phyloP scores from a whole-genome alignment of 2,888 invertebrate genomes.

The Eugnorisma glareosa region DNA sequence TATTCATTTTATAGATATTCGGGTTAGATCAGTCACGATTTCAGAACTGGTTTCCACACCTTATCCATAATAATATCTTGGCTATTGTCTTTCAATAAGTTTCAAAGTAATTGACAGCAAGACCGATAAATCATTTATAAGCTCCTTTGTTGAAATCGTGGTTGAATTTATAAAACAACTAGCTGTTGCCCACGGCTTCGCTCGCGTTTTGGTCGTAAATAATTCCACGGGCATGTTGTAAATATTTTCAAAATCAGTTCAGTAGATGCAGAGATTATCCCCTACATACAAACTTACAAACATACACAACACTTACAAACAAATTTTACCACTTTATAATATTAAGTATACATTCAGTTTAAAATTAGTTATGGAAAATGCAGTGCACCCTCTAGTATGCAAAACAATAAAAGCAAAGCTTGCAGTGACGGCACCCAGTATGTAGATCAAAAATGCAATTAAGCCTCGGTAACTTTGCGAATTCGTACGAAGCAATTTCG shows the following conservation, averaged over 20 bases:
- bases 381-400: conserved; percentile 4
- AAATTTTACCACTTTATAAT: no score
- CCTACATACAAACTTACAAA: no score
- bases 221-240: no score
- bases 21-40: conserved; percentile 55
- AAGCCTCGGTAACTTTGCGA: conserved; percentile 45
- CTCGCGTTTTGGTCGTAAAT: no score
- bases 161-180: conserved; percentile 24
- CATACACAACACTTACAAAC: no score
- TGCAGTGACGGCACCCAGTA: conserved; percentile 18
- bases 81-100: conserved; percentile 54
- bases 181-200: no score
- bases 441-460: conserved; percentile 63
- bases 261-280: no score
- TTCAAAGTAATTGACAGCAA: conserved; percentile 52
- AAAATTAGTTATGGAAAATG: conserved; percentile 12
- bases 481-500: conserved; percentile 51
- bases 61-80: conserved; percentile 42
- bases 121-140: conserved; percentile 46
- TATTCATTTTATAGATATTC: conserved; percentile 46
- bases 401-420: conserved; percentile 31
- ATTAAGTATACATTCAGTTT: conserved; percentile 9
- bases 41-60: conserved; percentile 51
- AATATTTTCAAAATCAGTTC: no score
- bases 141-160: conserved; percentile 44